These are phyloP conservation scores for Hiodon alosoides DNA, from an alignment of 2,113 vertebrate genomes.

Conservation along the genomic window DNA sequence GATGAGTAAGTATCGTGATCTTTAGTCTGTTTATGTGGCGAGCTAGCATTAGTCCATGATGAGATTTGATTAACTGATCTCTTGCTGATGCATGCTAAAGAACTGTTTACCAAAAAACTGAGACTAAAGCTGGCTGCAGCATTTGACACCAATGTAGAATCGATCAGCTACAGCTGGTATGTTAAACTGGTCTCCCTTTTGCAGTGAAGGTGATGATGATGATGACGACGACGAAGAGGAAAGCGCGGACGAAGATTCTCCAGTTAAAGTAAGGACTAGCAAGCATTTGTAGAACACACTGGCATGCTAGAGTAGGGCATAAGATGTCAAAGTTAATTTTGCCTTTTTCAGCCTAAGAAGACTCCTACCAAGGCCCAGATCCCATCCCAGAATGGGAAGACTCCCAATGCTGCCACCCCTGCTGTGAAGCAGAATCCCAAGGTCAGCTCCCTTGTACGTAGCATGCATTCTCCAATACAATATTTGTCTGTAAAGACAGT, in stretches of 20 bases:
- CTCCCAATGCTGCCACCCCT: constrained; percentile 39
- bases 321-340: background rate
- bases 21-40: background rate
- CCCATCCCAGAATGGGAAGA: constrained; percentile 60
- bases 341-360: constrained; percentile 41
- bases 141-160: too few relatives aligned
- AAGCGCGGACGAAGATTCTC: constrained; percentile 46
- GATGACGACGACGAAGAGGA: constrained; percentile 42
- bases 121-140: too few relatives aligned
- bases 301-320: background rate
- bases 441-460: background rate
- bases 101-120: too few relatives aligned
- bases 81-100: too few relatives aligned
- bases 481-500: background rate
- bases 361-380: constrained; percentile 40
- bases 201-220: constrained; percentile 47
- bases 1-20: constrained; percentile 51
- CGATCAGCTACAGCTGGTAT: background rate
- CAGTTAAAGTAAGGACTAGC: constrained; percentile 35
- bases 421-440: constrained; percentile 39
- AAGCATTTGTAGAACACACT: background rate
- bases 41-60: background rate
- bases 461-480: background rate
- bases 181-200: background rate
- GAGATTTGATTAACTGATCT: too few relatives aligned